Evolutionary conservation across 2,113 vertebrate genomes (phyloP), one percentile per base, ranked within the genome.

Genomic region (Calidris pugnax): DNA sequence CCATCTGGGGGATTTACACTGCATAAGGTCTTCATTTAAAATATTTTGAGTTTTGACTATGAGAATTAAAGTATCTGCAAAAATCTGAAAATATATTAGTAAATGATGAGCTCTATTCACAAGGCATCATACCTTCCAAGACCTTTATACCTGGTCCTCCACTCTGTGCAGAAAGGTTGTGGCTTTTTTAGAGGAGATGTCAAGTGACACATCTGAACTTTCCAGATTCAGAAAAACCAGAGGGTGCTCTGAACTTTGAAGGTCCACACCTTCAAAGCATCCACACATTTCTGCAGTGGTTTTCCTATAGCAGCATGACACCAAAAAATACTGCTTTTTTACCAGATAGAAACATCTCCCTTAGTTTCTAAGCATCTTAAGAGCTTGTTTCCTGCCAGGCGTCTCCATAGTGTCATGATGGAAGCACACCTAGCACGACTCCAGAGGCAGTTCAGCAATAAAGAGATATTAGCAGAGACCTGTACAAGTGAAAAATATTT

Each of bases 391-490:
- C 27, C 85, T 57, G 50, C 45, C 75, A 83, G 75, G 30, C 45
- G 12, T 39, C 27, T 27, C 63, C 59, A 14, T 2, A 17, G 37
- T 3, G 45, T 4, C 47, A 9, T 0, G 5, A 21, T 10, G 27
- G 41, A 73, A 76, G 21, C 28, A 35, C 50, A 53, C 9, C 71
- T 6, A 39, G 56, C 12, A 3, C 28, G 26, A 63, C 53, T 82
- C 12, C 43, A 14, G 80, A 48, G 48, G 33, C 53, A 5, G 7
- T 26, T 67, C 39, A 35, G 35, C 51, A 69, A 22, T 9, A 41
- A 76, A 80, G 0, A 45, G 74, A 3, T 16, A 57, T 12, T 5
- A 93, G n/a, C 57, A 50, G 26, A 41, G 45, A 64, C 15, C 43
- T 24, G 27, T 15, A 12, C 23, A 22, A 64, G 22, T 14, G 27